These are phyloP conservation scores for Macrobrachium rosenbergii DNA, from an alignment of 1,140 invertebrate genomes.

Conservation along the genomic window DNA sequence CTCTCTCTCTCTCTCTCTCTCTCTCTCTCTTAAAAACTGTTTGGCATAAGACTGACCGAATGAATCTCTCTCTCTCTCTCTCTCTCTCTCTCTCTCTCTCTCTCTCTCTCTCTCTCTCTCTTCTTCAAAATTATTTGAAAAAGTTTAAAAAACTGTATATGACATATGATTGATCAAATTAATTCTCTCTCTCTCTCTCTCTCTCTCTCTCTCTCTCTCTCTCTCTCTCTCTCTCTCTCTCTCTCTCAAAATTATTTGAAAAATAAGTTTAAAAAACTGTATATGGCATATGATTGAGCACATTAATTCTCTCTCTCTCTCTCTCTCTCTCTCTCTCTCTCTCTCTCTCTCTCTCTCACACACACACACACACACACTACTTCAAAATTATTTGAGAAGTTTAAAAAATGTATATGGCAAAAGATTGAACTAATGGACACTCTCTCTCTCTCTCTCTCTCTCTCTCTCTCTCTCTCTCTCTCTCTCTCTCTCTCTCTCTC, in stretches of 20 bases:
- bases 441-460: not conserved
- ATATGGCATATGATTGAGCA: not conserved
- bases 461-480: conserved; percentile 18
- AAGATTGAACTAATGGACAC: not conserved
- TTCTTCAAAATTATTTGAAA: too few relatives aligned
- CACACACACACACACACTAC: conserved; percentile 24
- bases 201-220: too few relatives aligned
- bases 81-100: too few relatives aligned
- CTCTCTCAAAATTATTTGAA: too few relatives aligned
- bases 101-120: too few relatives aligned
- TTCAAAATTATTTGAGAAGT: not conserved
- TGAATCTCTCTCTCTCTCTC: too few relatives aligned
- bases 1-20: too few relatives aligned
- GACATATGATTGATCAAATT: too few relatives aligned
- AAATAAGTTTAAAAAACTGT: not conserved
- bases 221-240: not conserved
- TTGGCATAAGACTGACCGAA: too few relatives aligned
- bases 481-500: conserved; percentile 17
- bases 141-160: too few relatives aligned
- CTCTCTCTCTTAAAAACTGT: too few relatives aligned
- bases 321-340: conserved; percentile 17
- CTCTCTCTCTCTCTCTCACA: conserved; percentile 15
- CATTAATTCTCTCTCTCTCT: conserved; percentile 1
- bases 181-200: too few relatives aligned
- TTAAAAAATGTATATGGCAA: not conserved